phyloP scores from a whole-genome alignment of 2,113 vertebrate species.

The Rhadina sibilatrix region DNA sequence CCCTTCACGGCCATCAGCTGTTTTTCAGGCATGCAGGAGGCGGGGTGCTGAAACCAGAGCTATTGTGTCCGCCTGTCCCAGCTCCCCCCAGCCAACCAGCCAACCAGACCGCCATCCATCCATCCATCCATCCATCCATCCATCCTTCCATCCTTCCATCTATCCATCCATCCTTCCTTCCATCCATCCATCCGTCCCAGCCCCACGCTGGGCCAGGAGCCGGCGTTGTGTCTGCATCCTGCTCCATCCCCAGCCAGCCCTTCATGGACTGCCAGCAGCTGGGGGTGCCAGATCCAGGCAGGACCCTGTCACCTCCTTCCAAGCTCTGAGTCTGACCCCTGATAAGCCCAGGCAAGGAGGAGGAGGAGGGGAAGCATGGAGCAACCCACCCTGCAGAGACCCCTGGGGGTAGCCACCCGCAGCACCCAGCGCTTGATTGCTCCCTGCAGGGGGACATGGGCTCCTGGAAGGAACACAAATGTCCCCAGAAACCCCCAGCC shows the following conservation, averaged over 20 bases:
- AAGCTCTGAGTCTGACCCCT: not conserved
- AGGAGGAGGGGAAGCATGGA: not conserved
- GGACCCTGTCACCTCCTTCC: not conserved
- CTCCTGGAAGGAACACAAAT: not conserved
- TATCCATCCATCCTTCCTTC: not conserved
- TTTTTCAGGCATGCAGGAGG: constrained; percentile 65
- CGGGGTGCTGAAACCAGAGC: constrained; percentile 45
- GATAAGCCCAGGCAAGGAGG: not conserved
- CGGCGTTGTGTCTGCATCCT: accelerated
- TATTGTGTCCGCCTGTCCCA: constrained; percentile 24
- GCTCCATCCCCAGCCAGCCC: not conserved
- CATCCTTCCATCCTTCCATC: not conserved
- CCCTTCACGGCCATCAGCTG: constrained; percentile 65
- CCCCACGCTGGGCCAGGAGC: not conserved
- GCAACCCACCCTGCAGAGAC: not conserved
- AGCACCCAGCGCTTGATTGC: accelerated
- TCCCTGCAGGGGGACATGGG: not conserved
- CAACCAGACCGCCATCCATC: not conserved
- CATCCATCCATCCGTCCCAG: not conserved
- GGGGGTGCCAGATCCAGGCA: accelerated
- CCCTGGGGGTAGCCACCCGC: not conserved
- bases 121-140: not conserved
- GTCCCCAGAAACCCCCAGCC: not conserved
- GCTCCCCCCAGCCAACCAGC: not conserved
- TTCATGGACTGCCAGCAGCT: not conserved